phyloP scores from a whole-genome alignment of 2,797 vertebrate species.

The Chrysocyon brachyurus region DNA sequence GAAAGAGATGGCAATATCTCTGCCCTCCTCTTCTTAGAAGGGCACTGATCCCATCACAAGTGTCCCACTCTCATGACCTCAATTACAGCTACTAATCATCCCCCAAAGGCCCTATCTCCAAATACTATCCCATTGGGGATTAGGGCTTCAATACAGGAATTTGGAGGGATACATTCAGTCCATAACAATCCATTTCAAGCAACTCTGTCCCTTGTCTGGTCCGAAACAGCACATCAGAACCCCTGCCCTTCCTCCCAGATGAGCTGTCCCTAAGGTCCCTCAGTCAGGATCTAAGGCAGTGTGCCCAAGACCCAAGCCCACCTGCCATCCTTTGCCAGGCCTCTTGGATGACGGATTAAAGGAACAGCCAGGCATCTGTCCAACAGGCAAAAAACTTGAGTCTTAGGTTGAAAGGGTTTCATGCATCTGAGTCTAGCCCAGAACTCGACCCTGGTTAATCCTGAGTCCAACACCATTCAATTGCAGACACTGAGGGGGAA shows the following conservation, averaged over 20 bases:
- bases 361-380: not conserved
- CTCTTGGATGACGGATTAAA: not conserved
- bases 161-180: not conserved
- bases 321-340: not conserved
- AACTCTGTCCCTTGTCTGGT: no score
- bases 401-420: not conserved
- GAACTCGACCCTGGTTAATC: not conserved
- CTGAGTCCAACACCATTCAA: no score
- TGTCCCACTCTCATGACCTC: accelerated
- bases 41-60: not conserved
- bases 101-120: not conserved
- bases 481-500: accelerated
- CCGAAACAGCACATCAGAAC: not conserved
- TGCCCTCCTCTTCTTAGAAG: no score
- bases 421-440: no score
- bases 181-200: not conserved
- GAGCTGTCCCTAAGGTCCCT: not conserved
- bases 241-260: accelerated
- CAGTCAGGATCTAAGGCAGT: not conserved
- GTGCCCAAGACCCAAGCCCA: not conserved
- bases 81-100: not conserved
- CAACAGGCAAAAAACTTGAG: not conserved
- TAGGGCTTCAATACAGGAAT: not conserved
- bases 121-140: not conserved
- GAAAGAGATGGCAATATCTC: accelerated